Base-by-base conservation (phyloP, 2,797 vertebrate species). In the Brachyalestes nurse region DNA sequence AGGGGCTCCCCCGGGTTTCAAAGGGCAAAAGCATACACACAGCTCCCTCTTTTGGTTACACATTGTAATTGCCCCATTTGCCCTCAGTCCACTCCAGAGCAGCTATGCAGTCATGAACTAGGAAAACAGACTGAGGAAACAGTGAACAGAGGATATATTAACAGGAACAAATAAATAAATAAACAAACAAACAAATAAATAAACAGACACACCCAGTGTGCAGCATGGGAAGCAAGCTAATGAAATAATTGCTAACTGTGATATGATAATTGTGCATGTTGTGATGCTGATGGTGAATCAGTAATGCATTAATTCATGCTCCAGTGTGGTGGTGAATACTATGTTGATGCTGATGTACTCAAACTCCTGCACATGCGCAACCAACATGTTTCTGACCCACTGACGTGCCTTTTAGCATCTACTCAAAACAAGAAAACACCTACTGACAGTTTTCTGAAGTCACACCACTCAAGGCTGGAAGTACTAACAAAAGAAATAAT, bases 41-140 rank as follows among this genome's bases (percentile, higher is more conserved):
- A 80, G 84, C 78, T 74, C 64, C 80, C 82, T 61, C 82, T 87
- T 83, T 83, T 75, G 82, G 71, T 75, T 65, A 67, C 23, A 9
- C 23, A 5, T 42, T 78, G 86, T 65, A 84, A 81, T 53, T 82
- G 75, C 78, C 69, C 76, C 40, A 65, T 73, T 47, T 75, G 55
- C 45, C 64, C 77, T 82, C 23, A 21, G 57, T 23, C 42, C 0
- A 64, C 1, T 19, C 3, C 25, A 34, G 16, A 71, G 28, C 19
- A 55, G 16, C 70, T 75, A 57, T 6, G 2, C 10, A 21, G 49
- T 51, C 58, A 42, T 21, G 38, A 17, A 42, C 13, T 73, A 57
- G 53, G 64, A 23, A 0, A 38, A 42, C 21, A 19, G 62, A n/a
- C 51, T 21, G 14, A 67, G 9, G 0, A 69, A 51, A 72, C 45